phyloP scores from a whole-genome alignment of 2,113 vertebrate genomes.

The Poeciliopsis prolifica region DNA sequence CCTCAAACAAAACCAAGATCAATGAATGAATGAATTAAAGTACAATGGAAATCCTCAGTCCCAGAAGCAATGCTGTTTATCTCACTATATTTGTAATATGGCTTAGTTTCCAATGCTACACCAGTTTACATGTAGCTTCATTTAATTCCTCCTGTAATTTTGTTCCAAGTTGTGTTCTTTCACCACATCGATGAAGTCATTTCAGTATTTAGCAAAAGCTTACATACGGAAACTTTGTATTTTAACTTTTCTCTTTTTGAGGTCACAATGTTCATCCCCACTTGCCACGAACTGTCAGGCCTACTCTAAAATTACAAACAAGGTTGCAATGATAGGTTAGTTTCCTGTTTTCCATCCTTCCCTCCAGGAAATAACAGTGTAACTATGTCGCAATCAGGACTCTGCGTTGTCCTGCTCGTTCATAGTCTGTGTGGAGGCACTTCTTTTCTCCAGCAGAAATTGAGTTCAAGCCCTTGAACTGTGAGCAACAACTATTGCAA shows the following conservation, averaged over 20 bases:
- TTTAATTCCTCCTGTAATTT: background rate
- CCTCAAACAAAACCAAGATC: too few species aligned
- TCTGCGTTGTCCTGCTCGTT: slow-evolving; percentile 32
- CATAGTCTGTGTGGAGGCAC: slow-evolving; percentile 22
- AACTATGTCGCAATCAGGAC: slow-evolving; percentile 52
- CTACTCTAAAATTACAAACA: slow-evolving; percentile 62
- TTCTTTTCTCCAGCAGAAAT: slow-evolving; percentile 51
- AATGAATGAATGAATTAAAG: too few species aligned
- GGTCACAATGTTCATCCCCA: slow-evolving; percentile 17
- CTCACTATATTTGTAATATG: background rate
- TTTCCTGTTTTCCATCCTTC: slow-evolving; percentile 44
- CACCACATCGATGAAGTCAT: background rate
- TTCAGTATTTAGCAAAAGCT: slow-evolving; percentile 17
- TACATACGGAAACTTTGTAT: slow-evolving; percentile 36
- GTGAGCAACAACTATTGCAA: slow-evolving; percentile 31
- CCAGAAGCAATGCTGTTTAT: background rate
- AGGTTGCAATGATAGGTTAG: slow-evolving; percentile 47
- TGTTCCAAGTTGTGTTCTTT: background rate
- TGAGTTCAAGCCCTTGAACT: slow-evolving; percentile 72
- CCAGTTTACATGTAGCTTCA: background rate
- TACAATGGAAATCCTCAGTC: background rate
- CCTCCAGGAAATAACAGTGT: slow-evolving; percentile 32
- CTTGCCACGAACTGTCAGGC: slow-evolving; percentile 43
- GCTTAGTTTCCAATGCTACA: background rate
- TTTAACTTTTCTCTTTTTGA: slow-evolving; percentile 19